Percentiles rank a stretch among this genome's conserved stretches.
These are phyloP conservation scores for Lydus trimaculatus DNA, from an alignment of 2,888 invertebrate genomes.

Conservation along the genomic window DNA sequence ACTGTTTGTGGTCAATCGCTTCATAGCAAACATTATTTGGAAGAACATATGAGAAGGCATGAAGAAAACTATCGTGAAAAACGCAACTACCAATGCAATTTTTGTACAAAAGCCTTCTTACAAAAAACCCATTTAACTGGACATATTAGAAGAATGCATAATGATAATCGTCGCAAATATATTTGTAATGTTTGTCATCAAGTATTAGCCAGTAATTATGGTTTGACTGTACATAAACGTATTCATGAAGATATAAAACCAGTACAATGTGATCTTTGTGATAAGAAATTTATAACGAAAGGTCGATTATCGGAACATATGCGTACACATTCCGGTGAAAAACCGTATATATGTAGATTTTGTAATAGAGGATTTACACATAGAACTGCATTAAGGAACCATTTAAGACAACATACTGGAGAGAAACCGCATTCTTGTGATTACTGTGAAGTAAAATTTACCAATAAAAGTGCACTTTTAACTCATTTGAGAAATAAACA, in stretches of 20 bases:
- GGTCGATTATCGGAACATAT: slow-evolving; percentile 47
- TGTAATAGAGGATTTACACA: slow-evolving; percentile 33
- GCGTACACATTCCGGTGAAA: slow-evolving; percentile 48
- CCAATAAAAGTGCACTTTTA: background rate
- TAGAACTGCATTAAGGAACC: slow-evolving; percentile 18
- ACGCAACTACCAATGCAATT: slow-evolving; percentile 51
- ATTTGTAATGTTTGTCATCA: slow-evolving; percentile 58
- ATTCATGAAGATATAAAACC: slow-evolving; percentile 52
- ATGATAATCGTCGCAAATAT: slow-evolving; percentile 40
- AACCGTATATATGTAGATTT: slow-evolving; percentile 27
- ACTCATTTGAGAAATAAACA: background rate
- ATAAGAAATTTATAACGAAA: slow-evolving; percentile 61
- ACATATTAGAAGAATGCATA: slow-evolving; percentile 43
- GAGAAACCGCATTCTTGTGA: slow-evolving; percentile 27
- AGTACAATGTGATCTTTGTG: slow-evolving; percentile 58
- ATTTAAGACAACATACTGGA: slow-evolving; percentile 29
- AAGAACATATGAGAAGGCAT: slow-evolving; percentile 44
- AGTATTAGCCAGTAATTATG: slow-evolving; percentile 48
- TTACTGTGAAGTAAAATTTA: slow-evolving; percentile 15
- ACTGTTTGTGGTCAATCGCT: slow-evolving; percentile 45
- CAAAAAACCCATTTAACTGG: slow-evolving; percentile 43
- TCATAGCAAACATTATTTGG: slow-evolving; percentile 42
- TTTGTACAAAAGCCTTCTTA: slow-evolving; percentile 46
- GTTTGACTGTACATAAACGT: slow-evolving; percentile 42
- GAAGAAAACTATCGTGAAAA: slow-evolving; percentile 35